Evolutionary conservation across 2,797 vertebrate genomes (phyloP).

Genomic region (Eulemur mongoz): DNA sequence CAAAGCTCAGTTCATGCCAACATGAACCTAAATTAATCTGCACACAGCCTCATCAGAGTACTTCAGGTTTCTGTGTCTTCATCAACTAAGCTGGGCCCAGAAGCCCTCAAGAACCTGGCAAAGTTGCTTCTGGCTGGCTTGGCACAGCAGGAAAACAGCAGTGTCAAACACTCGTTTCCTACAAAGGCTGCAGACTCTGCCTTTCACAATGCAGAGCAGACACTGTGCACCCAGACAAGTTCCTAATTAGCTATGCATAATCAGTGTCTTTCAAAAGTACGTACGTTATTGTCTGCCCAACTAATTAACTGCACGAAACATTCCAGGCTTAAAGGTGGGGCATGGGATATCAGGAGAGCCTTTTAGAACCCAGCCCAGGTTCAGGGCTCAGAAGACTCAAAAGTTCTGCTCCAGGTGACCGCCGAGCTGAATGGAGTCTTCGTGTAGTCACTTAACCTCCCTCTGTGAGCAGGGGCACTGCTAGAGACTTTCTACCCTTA

Average conservation of each 20-base stretch:
- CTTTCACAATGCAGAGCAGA: not conserved
- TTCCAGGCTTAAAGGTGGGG: not conserved
- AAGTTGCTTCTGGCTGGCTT: not conserved
- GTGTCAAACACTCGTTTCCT: not conserved
- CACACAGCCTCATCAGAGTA: not conserved
- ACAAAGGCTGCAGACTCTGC: not conserved
- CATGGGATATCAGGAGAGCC: not conserved
- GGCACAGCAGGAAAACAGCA: not conserved
- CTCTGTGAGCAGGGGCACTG: not conserved
- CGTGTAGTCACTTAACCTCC: rapidly evolving
- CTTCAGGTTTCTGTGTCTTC: not conserved
- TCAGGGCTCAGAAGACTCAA: not conserved
- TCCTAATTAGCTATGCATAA: constrained; percentile 40
- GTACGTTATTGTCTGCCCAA: not conserved
- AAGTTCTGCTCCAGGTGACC: not conserved
- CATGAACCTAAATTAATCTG: not conserved
- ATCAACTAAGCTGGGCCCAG: not conserved
- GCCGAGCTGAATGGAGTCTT: not conserved
- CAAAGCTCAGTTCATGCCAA: not conserved
- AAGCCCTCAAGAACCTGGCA: not conserved
- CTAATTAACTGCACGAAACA: constrained; percentile 33
- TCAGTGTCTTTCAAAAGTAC: constrained; percentile 40
- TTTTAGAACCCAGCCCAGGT: not conserved
- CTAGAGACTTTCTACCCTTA: not conserved
- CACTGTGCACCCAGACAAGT: not conserved